phyloP scores from a whole-genome alignment of 2,888 invertebrate genomes.

The Acleris sparsana region DNA sequence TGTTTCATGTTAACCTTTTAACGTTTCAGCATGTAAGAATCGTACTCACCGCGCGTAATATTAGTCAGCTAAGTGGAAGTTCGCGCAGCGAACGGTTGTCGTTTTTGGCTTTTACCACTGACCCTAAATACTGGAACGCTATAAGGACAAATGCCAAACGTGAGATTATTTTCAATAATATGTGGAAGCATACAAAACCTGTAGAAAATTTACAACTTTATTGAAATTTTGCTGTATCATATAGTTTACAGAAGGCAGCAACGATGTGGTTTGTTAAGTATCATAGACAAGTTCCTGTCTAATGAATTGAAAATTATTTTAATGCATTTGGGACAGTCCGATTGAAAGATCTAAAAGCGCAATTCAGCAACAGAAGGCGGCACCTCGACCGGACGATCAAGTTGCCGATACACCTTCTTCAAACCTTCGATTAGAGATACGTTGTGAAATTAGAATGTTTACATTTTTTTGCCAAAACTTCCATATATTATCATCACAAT shows the following conservation, averaged over 20 bases:
- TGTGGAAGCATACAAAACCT: slow-evolving; percentile 73
- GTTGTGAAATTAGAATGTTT: slow-evolving; percentile 61
- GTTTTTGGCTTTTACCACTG: slow-evolving; percentile 8
- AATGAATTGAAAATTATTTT: slow-evolving; percentile 63
- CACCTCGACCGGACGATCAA: slow-evolving; percentile 33
- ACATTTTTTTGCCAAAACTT: slow-evolving; percentile 74
- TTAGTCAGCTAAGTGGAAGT: background rate
- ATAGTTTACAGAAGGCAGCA: slow-evolving; percentile 11
- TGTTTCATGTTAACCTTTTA: slow-evolving; percentile 36
- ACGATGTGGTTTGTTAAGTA: background rate
- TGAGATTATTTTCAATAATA: slow-evolving; percentile 77
- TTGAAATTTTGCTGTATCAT: slow-evolving; percentile 6
- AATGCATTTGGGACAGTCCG: slow-evolving; percentile 55
- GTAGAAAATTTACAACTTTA: background rate
- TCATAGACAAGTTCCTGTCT: slow-evolving; percentile 14
- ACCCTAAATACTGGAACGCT: slow-evolving; percentile 36
- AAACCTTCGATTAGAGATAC: slow-evolving; percentile 63
- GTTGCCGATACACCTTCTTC: slow-evolving; percentile 41
- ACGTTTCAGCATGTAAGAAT: slow-evolving; percentile 31
- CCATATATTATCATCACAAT: slow-evolving; percentile 82
- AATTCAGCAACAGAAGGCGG: slow-evolving; percentile 40
- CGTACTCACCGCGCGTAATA: background rate
- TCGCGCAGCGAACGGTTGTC: background rate
- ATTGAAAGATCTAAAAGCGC: slow-evolving; percentile 18
- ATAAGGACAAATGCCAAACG: slow-evolving; percentile 58